Evolutionary conservation across 2,113 vertebrate genomes (phyloP).

Genomic region (Gavialis gangeticus): DNA sequence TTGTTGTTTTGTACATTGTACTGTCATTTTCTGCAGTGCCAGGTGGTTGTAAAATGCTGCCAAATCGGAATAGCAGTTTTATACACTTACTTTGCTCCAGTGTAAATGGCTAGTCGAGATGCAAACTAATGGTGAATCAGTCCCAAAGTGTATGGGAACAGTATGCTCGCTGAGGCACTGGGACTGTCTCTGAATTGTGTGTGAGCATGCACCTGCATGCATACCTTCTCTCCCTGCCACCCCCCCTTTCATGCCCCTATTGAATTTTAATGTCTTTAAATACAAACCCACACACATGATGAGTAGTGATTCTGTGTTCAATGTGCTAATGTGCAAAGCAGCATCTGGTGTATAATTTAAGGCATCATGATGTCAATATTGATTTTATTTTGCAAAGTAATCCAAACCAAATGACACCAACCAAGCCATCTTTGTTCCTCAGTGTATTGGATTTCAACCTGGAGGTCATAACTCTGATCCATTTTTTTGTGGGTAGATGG

Average conservation of each 20-base stretch:
- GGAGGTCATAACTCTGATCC: background rate
- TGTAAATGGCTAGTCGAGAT: background rate
- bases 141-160: background rate
- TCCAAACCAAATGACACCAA: background rate
- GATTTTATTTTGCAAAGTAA: background rate
- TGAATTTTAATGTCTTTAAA: background rate
- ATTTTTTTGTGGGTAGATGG: background rate
- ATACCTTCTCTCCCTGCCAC: too few relatives aligned
- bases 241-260: too few relatives aligned
- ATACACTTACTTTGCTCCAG: background rate
- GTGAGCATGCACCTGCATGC: background rate
- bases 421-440: background rate
- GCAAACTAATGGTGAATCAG: background rate
- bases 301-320: background rate
- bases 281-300: background rate
- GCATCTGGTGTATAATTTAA: background rate
- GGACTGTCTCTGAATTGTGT: background rate
- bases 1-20: fast-evolving
- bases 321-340: background rate
- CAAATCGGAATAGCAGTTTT: background rate
- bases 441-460: background rate
- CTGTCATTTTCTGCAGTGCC: background rate
- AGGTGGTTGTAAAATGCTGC: background rate
- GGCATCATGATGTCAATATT: background rate
- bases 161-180: background rate